Conservation (phyloP, 2,113 vertebrate genomes). For the Coryphaenoides rupestris region DNA sequence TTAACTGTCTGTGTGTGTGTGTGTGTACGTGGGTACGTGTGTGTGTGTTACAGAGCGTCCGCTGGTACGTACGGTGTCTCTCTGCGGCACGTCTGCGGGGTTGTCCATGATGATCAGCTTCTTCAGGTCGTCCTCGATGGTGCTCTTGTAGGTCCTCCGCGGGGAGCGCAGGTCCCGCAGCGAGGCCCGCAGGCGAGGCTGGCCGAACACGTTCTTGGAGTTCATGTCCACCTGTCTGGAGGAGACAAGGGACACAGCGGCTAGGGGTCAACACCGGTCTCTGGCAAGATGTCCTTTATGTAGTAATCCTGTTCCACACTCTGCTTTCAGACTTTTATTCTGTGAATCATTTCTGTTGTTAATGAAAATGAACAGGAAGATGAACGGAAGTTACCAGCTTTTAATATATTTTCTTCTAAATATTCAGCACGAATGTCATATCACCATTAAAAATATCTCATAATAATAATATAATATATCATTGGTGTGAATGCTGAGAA, state of each 20-base stretch:
- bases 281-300: background rate
- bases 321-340: no score
- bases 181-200: conserved; percentile 84
- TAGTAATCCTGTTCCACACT: no score
- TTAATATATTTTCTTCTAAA: no score
- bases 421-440: no score
- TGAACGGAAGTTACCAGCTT: no score
- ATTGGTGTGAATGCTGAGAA: no score
- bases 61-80: conserved; percentile 65
- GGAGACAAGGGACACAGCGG: conserved; percentile 18
- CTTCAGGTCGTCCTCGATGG: conserved; percentile 89
- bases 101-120: conserved; percentile 92
- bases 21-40: no score
- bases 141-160: conserved; percentile 83
- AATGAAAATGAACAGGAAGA: no score
- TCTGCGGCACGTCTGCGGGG: conserved; percentile 67
- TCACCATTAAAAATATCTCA: no score
- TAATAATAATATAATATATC: no score
- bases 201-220: conserved; percentile 89
- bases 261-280: background rate
- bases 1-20: no score
- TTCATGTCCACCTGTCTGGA: conserved; percentile 81
- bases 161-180: conserved; percentile 89
- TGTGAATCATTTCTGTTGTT: no score
- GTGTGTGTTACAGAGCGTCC: background rate